phyloP scores from a whole-genome alignment of 2,797 vertebrate species.

The Acipenser oxyrinchus region DNA sequence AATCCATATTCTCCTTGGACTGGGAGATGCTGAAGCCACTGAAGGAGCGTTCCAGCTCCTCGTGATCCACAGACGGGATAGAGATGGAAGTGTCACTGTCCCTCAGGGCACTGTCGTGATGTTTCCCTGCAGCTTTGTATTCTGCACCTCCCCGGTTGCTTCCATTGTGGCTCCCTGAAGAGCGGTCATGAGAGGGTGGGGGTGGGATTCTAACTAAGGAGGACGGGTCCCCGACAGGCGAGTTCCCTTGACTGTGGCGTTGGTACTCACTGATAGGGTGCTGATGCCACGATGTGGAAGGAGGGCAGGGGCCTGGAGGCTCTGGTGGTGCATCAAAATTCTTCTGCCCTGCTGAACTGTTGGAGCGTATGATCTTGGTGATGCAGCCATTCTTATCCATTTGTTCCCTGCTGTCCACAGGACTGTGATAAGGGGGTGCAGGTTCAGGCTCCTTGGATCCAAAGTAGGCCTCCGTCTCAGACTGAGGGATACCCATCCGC shows the following conservation, averaged over 20 bases:
- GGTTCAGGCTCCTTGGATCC: slow-evolving; percentile 90
- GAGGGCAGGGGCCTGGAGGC: slow-evolving; percentile 24
- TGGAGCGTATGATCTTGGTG: slow-evolving; percentile 80
- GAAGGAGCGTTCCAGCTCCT: slow-evolving; percentile 89
- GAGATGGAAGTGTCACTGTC: slow-evolving; percentile 88
- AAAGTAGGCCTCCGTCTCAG: slow-evolving; percentile 93
- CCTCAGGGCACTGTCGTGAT: slow-evolving; percentile 50
- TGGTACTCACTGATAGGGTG: slow-evolving; percentile 54
- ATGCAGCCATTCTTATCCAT: slow-evolving; percentile 77
- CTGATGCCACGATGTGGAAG: slow-evolving; percentile 84
- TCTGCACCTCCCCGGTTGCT: slow-evolving; percentile 52
- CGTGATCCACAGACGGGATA: slow-evolving; percentile 87
- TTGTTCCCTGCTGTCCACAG: slow-evolving; percentile 73
- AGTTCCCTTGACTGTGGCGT: slow-evolving; percentile 63
- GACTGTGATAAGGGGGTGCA: slow-evolving; percentile 90
- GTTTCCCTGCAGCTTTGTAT: slow-evolving; percentile 48
- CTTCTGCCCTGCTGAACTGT: slow-evolving; percentile 77
- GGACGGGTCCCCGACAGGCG: slow-evolving; percentile 65
- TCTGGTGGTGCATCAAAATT: slow-evolving; percentile 58
- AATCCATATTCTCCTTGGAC: slow-evolving; percentile 89
- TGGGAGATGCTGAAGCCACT: slow-evolving; percentile 94
- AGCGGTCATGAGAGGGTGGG: slow-evolving; percentile 78
- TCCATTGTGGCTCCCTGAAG: slow-evolving; percentile 59
- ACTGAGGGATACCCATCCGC: slow-evolving; percentile 87
- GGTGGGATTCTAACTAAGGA: slow-evolving; percentile 87